Base-by-base conservation (phyloP, 2,113 vertebrate genomes). In the Zapornia atra region DNA sequence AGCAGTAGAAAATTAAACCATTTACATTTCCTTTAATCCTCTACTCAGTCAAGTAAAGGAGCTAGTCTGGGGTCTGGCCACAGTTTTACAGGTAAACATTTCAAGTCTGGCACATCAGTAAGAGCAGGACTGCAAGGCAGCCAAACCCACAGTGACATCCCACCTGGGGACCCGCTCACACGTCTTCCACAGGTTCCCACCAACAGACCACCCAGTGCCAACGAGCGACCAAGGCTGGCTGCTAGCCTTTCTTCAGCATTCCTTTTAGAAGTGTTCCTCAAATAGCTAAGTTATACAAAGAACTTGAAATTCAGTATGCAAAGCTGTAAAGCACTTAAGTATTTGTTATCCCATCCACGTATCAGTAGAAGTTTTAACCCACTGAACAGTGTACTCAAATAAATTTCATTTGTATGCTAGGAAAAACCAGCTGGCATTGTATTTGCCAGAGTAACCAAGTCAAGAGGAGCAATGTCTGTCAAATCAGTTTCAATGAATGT, bases 241-340 rank as follows among this genome's bases (percentile, higher is more conserved):
- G 36, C 44, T 59, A 73, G 11, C 28, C 33, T 94, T 54, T 72
- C 82, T 86, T 92, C 79, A 70, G 88, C 92, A 86, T 71, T 65
- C 31, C 24, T 79, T 93, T 87, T 34, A 86, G 93, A 4, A 1
- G 0, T 5, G 17, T 60, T 77, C 69, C 86, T 81, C 75, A 81
- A 59, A 86, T 66, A 90, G 76, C 93, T 2, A 86, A 21, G 26
- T 42, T 42, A 25, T 1, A 50, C 86, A 94, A 96, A 70, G 82
- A 95, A 95, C 85, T 59, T 83, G 53, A 76, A 91, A 91, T 86
- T 92, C 84, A 76, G 66, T 44, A 83, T 8, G 57, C 86, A 92
- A 85, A 44, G 94, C 86, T 82, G 79, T 70, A 91, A 94, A 95
- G 93, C 93, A 95, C 88, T 95, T 76, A 46, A 76, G 36, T 44